A percentile compares a stretch with the other conserved stretches of the same genome.
These are phyloP conservation scores for Ornithoptera alexandrae DNA, from an alignment of 2,888 invertebrate species.

Conservation along the genomic window DNA sequence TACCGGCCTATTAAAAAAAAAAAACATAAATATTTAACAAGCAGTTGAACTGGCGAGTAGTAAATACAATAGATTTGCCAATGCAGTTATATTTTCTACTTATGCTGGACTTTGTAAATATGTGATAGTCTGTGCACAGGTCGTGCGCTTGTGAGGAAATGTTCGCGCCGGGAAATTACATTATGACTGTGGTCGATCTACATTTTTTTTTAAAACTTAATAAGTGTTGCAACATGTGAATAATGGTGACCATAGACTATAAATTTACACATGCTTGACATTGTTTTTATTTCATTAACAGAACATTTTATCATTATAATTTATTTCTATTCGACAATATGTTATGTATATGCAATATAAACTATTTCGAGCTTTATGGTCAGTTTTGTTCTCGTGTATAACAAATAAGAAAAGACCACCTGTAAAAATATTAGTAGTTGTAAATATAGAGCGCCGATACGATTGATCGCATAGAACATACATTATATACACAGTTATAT, in stretches of 20 bases:
- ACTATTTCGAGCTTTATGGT: constrained; percentile 28
- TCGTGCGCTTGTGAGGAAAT: constrained; percentile 7
- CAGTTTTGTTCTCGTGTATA: constrained; percentile 26
- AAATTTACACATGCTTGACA: neutral
- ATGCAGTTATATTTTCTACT: constrained; percentile 24
- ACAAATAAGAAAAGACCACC: constrained; percentile 37
- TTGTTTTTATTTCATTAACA: neutral
- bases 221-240: constrained; percentile 24
- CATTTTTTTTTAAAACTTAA: constrained; percentile 9
- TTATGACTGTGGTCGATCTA: constrained; percentile 20
- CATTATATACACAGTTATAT: constrained; percentile 45
- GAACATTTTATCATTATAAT: neutral
- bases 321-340: neutral
- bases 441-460: constrained; percentile 33
- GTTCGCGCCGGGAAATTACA: constrained; percentile 11
- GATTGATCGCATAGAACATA: constrained; percentile 27
- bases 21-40: constrained; percentile 9
- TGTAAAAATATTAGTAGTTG: constrained; percentile 36
- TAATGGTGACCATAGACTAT: constrained; percentile 24
- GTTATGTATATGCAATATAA: neutral
- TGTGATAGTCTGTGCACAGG: constrained; percentile 24
- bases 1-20: constrained; percentile 21
- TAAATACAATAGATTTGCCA: neutral
- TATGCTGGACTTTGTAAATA: constrained; percentile 24
- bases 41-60: constrained; percentile 8